Evolutionary conservation across 2,888 invertebrate species (phyloP), one percentile per base, ranked within the genome.

Genomic region (Drosophila bunnanda): DNA sequence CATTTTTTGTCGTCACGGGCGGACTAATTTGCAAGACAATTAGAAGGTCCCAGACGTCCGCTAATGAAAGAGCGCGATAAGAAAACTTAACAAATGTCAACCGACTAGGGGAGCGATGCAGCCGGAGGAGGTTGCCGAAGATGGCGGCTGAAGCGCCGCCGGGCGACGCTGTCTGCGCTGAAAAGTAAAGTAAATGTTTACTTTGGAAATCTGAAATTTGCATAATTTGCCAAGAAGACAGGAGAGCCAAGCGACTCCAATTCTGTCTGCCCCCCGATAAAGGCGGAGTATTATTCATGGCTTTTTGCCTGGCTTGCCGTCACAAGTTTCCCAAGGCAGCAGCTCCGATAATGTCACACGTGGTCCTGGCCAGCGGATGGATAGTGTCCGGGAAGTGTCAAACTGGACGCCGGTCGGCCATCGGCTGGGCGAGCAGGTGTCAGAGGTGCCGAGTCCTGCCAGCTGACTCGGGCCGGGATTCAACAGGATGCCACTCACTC

Each of bases 131-230:
- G 62, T 53, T 57, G 61, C 44, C 52, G 53, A 46, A 36, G 55
- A 39, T 36, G 73, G 46, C 72, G 52, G 54, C n/a, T 22, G 41
- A 17, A 43, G 56, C 36, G 59, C 75, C 76, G 48, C 60, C 68
- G 56, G 77, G 77, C 69, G 38, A 61, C 38, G 81, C 50, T 65
- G 64, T 81, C 87, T 81, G 79, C 65, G 74, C 75, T 82, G 87
- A 79, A 86, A 89, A 89, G 84, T 89, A 90, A 90, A 91, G 89
- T 82, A 90, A 91, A 91, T 91, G 89, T 91, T 91, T 91, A 88
- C 91, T 89, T 83, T 87, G 86, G 84, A 89, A 89, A 91, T 89
- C 90, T 89, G 79, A 83, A 90, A 91, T 91, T 91, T 91, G 88
- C 91, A 91, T 91, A 91, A 91, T 90, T 91, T 91, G 90, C 78